Percentiles rank a stretch among this genome's conserved stretches.
Evolutionary conservation across 2,113 vertebrate species (phyloP).

Genomic region (Saccopteryx leptura): DNA sequence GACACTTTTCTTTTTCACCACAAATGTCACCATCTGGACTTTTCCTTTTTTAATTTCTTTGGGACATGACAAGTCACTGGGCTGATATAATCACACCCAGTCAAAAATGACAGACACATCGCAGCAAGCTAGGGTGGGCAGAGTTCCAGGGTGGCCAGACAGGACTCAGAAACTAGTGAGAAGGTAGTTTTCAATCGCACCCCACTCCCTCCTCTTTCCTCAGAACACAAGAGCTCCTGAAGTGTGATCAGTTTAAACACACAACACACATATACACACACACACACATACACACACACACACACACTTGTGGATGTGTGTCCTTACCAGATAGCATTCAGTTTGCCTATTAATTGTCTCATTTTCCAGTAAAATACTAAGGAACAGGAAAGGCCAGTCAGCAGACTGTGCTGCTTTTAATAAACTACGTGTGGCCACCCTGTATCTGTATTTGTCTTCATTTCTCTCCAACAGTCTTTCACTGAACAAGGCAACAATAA

Average conservation of each 20-base stretch:
- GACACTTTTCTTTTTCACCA: constrained; percentile 87
- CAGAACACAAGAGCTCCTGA: constrained; percentile 33
- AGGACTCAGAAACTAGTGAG: constrained; percentile 67
- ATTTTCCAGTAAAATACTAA: constrained; percentile 63
- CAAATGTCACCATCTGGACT: constrained; percentile 88
- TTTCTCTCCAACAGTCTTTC: constrained; percentile 37
- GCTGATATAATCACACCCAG: constrained; percentile 85
- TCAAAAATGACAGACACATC: constrained; percentile 85
- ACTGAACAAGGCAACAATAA: background rate
- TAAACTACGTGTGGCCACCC: constrained; percentile 9
- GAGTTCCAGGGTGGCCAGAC: constrained; percentile 76
- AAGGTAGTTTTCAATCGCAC: constrained; percentile 36
- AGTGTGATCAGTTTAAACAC: constrained; percentile 58
- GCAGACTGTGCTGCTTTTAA: constrained; percentile 69
- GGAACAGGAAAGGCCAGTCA: constrained; percentile 55
- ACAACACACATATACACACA: background rate
- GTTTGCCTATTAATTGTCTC: constrained; percentile 58
- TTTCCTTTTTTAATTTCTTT: constrained; percentile 87
- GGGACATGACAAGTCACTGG: constrained; percentile 86
- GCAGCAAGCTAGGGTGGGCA: constrained; percentile 71
- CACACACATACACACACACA: background rate
- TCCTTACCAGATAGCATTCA: constrained; percentile 44
- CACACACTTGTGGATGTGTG: background rate
- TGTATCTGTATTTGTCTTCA: constrained; percentile 34
- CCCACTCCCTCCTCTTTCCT: background rate